Evolutionary conservation across 2,113 vertebrate species (phyloP).

Genomic region (Tupaia tana): DNA sequence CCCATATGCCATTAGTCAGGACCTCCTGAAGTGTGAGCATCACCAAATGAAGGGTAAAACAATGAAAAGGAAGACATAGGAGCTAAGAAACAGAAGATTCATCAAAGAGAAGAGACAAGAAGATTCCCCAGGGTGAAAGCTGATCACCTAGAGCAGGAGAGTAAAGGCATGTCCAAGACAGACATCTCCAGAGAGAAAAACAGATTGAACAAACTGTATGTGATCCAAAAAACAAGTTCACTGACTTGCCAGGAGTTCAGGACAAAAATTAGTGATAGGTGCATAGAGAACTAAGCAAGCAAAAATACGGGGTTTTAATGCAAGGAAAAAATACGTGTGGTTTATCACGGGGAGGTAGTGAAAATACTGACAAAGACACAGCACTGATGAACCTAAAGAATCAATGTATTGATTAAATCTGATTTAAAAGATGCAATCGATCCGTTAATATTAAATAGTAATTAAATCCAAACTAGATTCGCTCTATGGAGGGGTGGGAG

Average conservation of each 20-base stretch:
- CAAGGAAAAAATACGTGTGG: rapidly evolving
- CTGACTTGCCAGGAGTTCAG: not conserved
- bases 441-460: too few species aligned
- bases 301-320: rapidly evolving
- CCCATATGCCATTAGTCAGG: rapidly evolving
- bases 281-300: not conserved
- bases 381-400: too few species aligned
- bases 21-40: not conserved
- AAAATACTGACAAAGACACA: rapidly evolving
- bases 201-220: not conserved
- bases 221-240: rapidly evolving
- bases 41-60: rapidly evolving
- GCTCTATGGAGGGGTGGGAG: rapidly evolving
- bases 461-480: not conserved
- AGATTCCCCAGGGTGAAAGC: not conserved
- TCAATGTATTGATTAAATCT: not conserved
- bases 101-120: not conserved
- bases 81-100: rapidly evolving
- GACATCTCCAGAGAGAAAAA: not conserved
- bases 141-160: not conserved
- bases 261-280: not conserved
- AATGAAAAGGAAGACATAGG: rapidly evolving
- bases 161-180: rapidly evolving
- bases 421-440: not conserved
- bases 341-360: rapidly evolving